Evolutionary conservation across 2,888 invertebrate genomes (phyloP).

Genomic region (Cataglyphis livida): DNA sequence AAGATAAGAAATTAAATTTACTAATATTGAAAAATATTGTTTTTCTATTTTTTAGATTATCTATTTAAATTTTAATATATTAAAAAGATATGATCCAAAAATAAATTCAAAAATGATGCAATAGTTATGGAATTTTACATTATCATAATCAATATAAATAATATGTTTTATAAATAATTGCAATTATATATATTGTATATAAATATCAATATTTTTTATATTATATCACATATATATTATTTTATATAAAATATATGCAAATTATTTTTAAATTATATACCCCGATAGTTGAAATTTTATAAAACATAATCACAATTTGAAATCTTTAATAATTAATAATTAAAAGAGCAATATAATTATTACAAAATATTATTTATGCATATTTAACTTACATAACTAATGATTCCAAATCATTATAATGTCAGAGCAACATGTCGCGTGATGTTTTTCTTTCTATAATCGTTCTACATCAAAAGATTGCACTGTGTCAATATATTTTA

Average conservation of each 20-base stretch:
- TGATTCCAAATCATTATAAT: not conserved
- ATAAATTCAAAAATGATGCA: not conserved
- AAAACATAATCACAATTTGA: not conserved
- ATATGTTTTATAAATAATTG: constrained; percentile 12
- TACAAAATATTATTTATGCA: not conserved
- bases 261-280: not conserved
- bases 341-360: not conserved
- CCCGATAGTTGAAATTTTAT: not conserved
- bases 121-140: not conserved
- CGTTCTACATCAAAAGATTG: not conserved
- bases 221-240: not conserved
- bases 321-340: not conserved
- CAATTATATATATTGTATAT: not conserved
- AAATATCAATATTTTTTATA: not conserved
- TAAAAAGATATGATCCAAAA: not conserved
- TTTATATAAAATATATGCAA: not conserved
- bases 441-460: not conserved
- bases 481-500: not conserved
- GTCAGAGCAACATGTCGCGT: not conserved
- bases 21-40: not conserved
- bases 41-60: not conserved
- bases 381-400: not conserved
- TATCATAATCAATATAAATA: not conserved
- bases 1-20: constrained; percentile 47
- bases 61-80: not conserved